Evolutionary conservation across 2,113 vertebrate species (phyloP).

Genomic region (Benitochromis conjunctus): DNA sequence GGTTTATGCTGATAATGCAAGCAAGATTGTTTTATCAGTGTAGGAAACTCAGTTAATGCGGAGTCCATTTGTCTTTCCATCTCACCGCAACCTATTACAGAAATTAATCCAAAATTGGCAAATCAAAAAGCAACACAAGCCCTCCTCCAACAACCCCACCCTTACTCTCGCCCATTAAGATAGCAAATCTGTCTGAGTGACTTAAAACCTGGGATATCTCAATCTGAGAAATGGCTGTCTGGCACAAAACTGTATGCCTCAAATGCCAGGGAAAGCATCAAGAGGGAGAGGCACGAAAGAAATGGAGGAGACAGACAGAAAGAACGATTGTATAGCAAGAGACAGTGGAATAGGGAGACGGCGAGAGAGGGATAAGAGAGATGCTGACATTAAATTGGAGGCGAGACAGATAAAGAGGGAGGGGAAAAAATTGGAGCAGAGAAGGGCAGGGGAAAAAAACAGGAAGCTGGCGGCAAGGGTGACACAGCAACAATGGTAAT

Average conservation of each 20-base stretch:
- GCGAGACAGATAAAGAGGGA: conserved; percentile 41
- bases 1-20: neutral
- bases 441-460: neutral
- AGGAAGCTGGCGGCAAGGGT: conserved; percentile 28
- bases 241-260: conserved; percentile 49
- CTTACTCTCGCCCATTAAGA: conserved; percentile 57
- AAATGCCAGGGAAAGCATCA: conserved; percentile 51
- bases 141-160: neutral
- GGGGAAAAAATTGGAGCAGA: conserved; percentile 17
- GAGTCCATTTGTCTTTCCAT: conserved; percentile 42
- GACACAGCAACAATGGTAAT: conserved; percentile 60
- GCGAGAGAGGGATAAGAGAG: conserved; percentile 12
- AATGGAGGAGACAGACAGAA: conserved; percentile 7
- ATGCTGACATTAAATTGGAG: conserved; percentile 53
- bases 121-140: conserved; percentile 31
- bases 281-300: neutral
- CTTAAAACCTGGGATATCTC: conserved; percentile 67
- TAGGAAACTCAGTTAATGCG: neutral
- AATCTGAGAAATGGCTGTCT: conserved; percentile 68
- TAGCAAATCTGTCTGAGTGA: conserved; percentile 75
- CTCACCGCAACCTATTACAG: neutral
- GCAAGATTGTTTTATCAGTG: neutral
- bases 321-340: conserved; percentile 16
- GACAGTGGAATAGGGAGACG: neutral
- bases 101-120: conserved; percentile 48